A percentile compares a stretch with the other conserved stretches of the same genome.
Conservation (phyloP, 2,888 invertebrate species). For the Rotaria sp. region DNA sequence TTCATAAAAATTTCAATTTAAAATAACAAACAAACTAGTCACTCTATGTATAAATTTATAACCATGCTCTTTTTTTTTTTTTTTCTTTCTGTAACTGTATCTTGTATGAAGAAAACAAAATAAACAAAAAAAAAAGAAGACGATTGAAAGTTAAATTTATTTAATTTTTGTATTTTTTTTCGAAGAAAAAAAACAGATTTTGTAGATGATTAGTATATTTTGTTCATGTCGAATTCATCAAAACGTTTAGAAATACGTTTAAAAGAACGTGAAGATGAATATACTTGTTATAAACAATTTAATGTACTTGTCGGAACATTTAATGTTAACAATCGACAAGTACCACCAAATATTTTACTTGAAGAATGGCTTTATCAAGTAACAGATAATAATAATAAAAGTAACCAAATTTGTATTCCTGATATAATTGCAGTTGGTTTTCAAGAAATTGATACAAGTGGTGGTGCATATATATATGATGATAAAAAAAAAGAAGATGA, state of each 20-base stretch:
- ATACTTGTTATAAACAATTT: constrained; percentile 30
- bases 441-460: constrained; percentile 77
- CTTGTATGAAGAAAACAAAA: not conserved
- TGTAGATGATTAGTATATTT: not conserved
- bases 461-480: constrained; percentile 97
- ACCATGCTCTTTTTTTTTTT: not conserved
- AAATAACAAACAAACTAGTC: constrained; percentile 2
- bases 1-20: not conserved
- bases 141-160: not conserved
- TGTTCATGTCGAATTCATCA: not conserved
- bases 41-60: not conserved
- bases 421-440: constrained; percentile 96
- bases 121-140: not conserved
- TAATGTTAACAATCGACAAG: constrained; percentile 35
- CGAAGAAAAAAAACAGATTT: not conserved
- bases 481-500: constrained; percentile 77
- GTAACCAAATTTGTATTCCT: not conserved
- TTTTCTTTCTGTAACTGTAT: not conserved
- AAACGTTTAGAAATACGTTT: constrained; percentile 4
- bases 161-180: not conserved
- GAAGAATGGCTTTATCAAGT: constrained; percentile 25
- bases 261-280: constrained; percentile 37
- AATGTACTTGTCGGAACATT: constrained; percentile 36
- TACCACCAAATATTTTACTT: constrained; percentile 20
- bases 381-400: not conserved